Evolutionary conservation across 2,113 vertebrate genomes (phyloP).

Genomic region (Hucho hucho): DNA sequence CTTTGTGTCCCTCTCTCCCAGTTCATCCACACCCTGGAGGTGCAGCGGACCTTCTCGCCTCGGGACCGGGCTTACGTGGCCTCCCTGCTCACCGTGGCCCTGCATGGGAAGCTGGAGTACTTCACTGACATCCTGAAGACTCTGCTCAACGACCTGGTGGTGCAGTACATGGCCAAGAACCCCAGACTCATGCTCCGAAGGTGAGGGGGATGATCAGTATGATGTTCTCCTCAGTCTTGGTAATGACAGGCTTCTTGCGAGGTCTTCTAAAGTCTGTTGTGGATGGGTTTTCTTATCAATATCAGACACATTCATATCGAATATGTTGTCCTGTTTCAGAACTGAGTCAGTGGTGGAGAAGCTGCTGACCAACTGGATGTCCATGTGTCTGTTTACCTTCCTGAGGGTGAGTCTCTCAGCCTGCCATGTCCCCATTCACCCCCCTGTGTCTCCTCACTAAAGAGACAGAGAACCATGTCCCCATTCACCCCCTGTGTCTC

Average conservation of each 20-base stretch:
- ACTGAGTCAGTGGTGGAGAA: slow-evolving; percentile 97
- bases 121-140: slow-evolving; percentile 98
- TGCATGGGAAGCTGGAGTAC: slow-evolving; percentile 95
- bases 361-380: slow-evolving; percentile 98
- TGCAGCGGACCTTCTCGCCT: slow-evolving; percentile 91
- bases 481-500: no score
- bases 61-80: slow-evolving; percentile 93
- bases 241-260: background rate
- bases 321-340: slow-evolving; percentile 65
- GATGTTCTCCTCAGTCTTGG: background rate
- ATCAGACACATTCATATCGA: background rate
- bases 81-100: slow-evolving; percentile 87
- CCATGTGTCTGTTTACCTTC: slow-evolving; percentile 91
- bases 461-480: no score
- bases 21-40: slow-evolving; percentile 97
- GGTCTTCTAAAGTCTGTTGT: no score
- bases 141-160: slow-evolving; percentile 88
- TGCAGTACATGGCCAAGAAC: slow-evolving; percentile 95
- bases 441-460: no score
- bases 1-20: slow-evolving; percentile 21
- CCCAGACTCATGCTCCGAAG: slow-evolving; percentile 96
- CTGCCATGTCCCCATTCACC: no score
- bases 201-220: slow-evolving; percentile 59
- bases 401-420: slow-evolving; percentile 70
- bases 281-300: background rate